phyloP scores from a whole-genome alignment of 1,140 invertebrate species.

The Drosophila sulfurigaster region DNA sequence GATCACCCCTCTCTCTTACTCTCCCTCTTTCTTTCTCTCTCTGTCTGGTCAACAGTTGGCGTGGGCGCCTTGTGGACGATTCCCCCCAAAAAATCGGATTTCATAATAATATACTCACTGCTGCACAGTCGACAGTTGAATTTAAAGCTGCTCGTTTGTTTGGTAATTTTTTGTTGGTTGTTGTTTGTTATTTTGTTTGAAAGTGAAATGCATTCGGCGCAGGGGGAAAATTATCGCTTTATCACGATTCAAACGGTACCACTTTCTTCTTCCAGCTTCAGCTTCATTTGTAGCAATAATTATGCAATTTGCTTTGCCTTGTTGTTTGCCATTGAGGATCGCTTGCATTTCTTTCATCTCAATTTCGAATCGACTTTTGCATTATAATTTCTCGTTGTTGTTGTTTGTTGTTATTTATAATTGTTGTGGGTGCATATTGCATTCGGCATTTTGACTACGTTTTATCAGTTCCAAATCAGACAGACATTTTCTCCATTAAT shows the following conservation, averaged over 20 bases:
- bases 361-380: slow-evolving; percentile 16
- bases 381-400: slow-evolving; percentile 44
- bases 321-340: slow-evolving; percentile 58
- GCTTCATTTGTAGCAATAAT: slow-evolving; percentile 82
- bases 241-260: slow-evolving; percentile 82
- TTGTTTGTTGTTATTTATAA: slow-evolving; percentile 40
- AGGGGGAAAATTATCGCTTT: slow-evolving; percentile 75
- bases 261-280: slow-evolving; percentile 65
- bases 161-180: slow-evolving; percentile 40
- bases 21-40: not conserved
- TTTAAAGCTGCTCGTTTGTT: slow-evolving; percentile 36
- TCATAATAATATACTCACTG: slow-evolving; percentile 46
- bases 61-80: slow-evolving; percentile 60
- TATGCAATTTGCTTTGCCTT: slow-evolving; percentile 74
- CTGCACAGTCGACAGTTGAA: slow-evolving; percentile 24
- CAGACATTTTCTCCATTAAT: slow-evolving; percentile 39
- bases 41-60: slow-evolving; percentile 42
- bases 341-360: slow-evolving; percentile 29
- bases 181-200: slow-evolving; percentile 71
- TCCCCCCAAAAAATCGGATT: slow-evolving; percentile 18
- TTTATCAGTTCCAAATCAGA: slow-evolving; percentile 51
- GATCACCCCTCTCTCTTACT: not conserved
- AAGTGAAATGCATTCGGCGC: slow-evolving; percentile 78
- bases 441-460: slow-evolving; percentile 38
- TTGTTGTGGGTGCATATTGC: slow-evolving; percentile 58